Percentiles rank a stretch among this genome's conserved stretches.
phyloP scores from a whole-genome alignment of 2,797 vertebrate species.

The Tragelaphus eurycerus region DNA sequence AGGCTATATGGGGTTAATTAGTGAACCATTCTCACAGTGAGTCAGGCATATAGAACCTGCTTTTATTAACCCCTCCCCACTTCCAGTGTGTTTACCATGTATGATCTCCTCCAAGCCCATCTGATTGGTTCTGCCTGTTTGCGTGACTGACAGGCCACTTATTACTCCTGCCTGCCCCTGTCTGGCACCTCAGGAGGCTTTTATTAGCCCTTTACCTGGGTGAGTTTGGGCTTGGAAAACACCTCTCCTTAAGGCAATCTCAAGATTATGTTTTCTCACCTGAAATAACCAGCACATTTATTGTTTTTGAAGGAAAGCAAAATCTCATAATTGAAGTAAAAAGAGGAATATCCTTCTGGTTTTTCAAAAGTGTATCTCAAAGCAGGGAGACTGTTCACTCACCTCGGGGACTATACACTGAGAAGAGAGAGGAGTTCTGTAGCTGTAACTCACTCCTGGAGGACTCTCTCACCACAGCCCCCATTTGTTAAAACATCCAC shows the following conservation, averaged over 20 bases:
- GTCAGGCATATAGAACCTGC: slow-evolving; percentile 28
- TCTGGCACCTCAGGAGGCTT: slow-evolving; percentile 67
- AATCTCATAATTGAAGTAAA: slow-evolving; percentile 60
- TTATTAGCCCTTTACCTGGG: slow-evolving; percentile 67
- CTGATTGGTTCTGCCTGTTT: slow-evolving; percentile 72
- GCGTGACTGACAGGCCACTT: slow-evolving; percentile 82
- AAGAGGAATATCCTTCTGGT: background rate
- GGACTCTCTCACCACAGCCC: background rate
- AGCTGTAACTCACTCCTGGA: slow-evolving; percentile 4
- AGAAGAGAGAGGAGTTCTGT: background rate
- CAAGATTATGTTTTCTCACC: slow-evolving; percentile 55
- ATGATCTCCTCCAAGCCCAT: slow-evolving; percentile 58
- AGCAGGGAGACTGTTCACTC: background rate
- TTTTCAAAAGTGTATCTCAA: slow-evolving; percentile 38
- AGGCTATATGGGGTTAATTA: background rate
- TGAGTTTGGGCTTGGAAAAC: slow-evolving; percentile 62
- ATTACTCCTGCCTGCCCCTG: slow-evolving; percentile 77
- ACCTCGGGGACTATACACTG: background rate
- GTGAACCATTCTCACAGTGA: slow-evolving; percentile 42
- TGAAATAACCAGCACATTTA: slow-evolving; percentile 56
- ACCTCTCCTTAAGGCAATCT: slow-evolving; percentile 60
- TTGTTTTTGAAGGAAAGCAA: slow-evolving; percentile 69
- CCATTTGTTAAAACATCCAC: slow-evolving; percentile 7
- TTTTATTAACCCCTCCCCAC: slow-evolving; percentile 50
- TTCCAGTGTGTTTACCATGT: slow-evolving; percentile 22